phyloP scores from a whole-genome alignment of 2,888 invertebrate species.

The Tetranychus truncatus region DNA sequence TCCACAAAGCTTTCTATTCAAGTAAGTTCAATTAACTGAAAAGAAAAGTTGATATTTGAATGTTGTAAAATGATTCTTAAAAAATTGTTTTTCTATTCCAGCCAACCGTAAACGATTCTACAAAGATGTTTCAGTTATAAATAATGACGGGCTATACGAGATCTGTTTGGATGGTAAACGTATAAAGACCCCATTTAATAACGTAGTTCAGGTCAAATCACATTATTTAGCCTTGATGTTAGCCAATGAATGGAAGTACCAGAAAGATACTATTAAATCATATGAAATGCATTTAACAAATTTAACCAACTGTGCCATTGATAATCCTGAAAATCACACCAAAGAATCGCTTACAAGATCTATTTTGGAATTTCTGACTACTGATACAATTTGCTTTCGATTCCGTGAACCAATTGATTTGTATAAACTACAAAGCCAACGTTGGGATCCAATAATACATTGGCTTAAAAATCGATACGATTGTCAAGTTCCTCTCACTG shows the following conservation, averaged over 20 bases:
- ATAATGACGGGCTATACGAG: constrained; percentile 38
- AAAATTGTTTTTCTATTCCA: constrained; percentile 5
- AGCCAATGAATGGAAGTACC: constrained; percentile 82
- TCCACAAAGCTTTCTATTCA: no score
- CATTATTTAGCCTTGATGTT: constrained; percentile 79
- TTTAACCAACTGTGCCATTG: constrained; percentile 69
- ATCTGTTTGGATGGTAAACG: constrained; percentile 69
- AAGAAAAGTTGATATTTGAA: no score
- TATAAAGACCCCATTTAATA: constrained; percentile 71
- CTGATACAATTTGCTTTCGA: constrained; percentile 48
- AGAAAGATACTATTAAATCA: constrained; percentile 53
- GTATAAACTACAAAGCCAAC: constrained; percentile 49
- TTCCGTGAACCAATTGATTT: constrained; percentile 43
- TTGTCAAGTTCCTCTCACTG: constrained; percentile 20
- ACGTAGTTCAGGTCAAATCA: constrained; percentile 52
- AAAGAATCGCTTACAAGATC: constrained; percentile 56
- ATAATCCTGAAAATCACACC: constrained; percentile 68
- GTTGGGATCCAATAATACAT: constrained; percentile 74
- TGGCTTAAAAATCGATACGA: constrained; percentile 60
- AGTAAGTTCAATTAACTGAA: no score
- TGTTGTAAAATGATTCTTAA: no score
- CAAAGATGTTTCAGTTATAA: constrained; percentile 24
- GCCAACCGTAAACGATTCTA: constrained; percentile 25
- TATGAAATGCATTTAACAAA: constrained; percentile 81
- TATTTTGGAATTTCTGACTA: constrained; percentile 56